Evolutionary conservation across 2,797 vertebrate genomes (phyloP).

Genomic region (Platyrinchus mystaceus): DNA sequence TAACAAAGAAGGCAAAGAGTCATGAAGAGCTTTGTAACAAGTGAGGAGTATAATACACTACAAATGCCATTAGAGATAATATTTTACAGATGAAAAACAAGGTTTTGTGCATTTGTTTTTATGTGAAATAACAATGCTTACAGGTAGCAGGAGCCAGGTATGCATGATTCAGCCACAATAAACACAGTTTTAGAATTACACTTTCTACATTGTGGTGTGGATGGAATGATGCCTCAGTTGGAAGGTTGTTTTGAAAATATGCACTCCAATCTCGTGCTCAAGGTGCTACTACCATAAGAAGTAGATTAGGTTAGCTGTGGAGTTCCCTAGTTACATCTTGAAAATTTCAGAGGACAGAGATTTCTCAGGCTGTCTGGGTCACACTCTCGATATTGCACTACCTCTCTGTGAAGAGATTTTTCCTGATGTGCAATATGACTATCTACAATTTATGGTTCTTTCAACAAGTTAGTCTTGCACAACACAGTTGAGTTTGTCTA

Average conservation of each 20-base stretch:
- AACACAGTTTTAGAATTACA: neutral
- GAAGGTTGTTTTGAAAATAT: neutral
- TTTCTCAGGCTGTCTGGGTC: neutral
- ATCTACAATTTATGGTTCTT: neutral
- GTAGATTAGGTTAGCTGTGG: neutral
- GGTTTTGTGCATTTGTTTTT: neutral
- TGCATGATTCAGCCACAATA: neutral
- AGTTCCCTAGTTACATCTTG: neutral
- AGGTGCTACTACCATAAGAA: neutral
- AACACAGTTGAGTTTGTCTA: neutral
- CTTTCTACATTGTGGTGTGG: neutral
- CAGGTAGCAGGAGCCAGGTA: neutral
- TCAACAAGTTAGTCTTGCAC: neutral
- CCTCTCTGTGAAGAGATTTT: neutral
- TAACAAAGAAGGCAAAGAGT: constrained; percentile 17
- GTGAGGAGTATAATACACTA: neutral
- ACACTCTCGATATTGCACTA: neutral
- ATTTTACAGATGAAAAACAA: neutral
- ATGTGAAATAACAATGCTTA: neutral
- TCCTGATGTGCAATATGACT: neutral
- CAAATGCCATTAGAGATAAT: neutral
- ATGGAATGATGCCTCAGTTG: neutral
- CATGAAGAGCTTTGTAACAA: neutral
- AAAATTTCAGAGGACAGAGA: neutral
- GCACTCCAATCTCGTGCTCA: neutral